Percentiles rank a stretch among this genome's conserved stretches.
These are phyloP conservation scores for Liodrosophila aerea DNA, from an alignment of 2,888 invertebrate genomes.

Conservation along the genomic window DNA sequence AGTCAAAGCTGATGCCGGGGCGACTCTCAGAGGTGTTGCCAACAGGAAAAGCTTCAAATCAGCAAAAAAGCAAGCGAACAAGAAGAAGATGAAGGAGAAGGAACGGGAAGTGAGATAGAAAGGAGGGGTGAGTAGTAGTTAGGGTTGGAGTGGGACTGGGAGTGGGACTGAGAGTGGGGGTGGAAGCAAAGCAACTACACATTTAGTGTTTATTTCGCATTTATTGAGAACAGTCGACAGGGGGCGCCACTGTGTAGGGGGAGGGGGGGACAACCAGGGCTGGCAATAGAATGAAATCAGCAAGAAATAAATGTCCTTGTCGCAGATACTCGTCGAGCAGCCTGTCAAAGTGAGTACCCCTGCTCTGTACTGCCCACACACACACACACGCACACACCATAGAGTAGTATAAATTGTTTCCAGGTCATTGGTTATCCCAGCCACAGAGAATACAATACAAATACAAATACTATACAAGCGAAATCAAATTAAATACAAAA, in stretches of 20 bases:
- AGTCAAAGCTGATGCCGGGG: conserved; percentile 65
- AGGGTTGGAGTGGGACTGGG: background rate
- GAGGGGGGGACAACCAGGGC: too few relatives aligned
- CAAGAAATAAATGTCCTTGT: conserved; percentile 74
- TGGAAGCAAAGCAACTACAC: conserved; percentile 56
- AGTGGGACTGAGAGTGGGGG: too few relatives aligned
- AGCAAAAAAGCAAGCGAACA: conserved; percentile 56
- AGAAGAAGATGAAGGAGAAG: conserved; percentile 4
- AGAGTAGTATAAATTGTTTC: conserved; percentile 69
- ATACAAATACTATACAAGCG: too few relatives aligned
- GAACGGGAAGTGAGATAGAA: background rate
- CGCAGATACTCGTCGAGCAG: conserved; percentile 64
- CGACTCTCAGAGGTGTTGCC: conserved; percentile 68
- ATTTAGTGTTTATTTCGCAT: conserved; percentile 76
- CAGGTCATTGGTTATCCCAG: conserved; percentile 72
- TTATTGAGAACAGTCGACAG: conserved; percentile 59
- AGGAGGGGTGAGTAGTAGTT: too few relatives aligned
- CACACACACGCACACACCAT: conserved; percentile 32
- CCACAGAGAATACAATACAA: conserved; percentile 64
- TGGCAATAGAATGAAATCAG: conserved; percentile 67
- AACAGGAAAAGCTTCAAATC: conserved; percentile 73
- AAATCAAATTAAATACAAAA: conserved; percentile 71
- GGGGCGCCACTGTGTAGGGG: too few relatives aligned
- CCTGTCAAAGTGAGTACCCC: conserved; percentile 49
- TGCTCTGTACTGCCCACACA: too few relatives aligned